Evolutionary conservation across 1,140 invertebrate species (phyloP).

Genomic region (Drosophila subobscura): DNA sequence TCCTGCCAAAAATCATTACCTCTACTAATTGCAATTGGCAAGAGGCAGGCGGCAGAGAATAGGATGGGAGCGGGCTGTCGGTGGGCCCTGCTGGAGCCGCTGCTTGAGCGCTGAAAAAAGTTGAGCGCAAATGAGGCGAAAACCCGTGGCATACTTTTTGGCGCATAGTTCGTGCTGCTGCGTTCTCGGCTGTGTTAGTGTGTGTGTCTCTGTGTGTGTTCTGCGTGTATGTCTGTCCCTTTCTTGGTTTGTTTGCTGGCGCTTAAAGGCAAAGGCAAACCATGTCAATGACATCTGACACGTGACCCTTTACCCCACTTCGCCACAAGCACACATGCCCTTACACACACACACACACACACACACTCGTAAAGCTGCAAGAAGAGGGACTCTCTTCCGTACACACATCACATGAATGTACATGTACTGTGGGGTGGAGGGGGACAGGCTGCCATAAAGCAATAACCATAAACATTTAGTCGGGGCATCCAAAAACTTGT

Average conservation of each 20-base stretch:
- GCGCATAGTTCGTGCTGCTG: slow-evolving; percentile 39
- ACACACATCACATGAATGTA: too few species aligned
- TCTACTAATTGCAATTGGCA: slow-evolving; percentile 63
- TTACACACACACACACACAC: slow-evolving; percentile 20
- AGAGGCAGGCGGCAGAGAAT: not conserved
- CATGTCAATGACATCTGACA: slow-evolving; percentile 82
- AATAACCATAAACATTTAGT: slow-evolving; percentile 79
- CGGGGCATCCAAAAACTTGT: slow-evolving; percentile 45
- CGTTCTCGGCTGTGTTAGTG: slow-evolving; percentile 4
- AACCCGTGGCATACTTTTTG: slow-evolving; percentile 73
- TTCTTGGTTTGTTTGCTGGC: slow-evolving; percentile 62
- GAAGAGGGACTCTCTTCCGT: slow-evolving; percentile 1
- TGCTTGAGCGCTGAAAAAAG: slow-evolving; percentile 16
- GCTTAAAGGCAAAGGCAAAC: slow-evolving; percentile 76
- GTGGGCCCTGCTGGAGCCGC: not conserved
- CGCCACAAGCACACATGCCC: slow-evolving; percentile 11
- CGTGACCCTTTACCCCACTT: slow-evolving; percentile 73
- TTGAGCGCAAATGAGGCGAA: slow-evolving; percentile 66
- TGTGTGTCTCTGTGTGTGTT: slow-evolving; percentile 17
- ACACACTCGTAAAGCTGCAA: slow-evolving; percentile 3
- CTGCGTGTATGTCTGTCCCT: slow-evolving; percentile 14
- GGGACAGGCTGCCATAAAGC: slow-evolving; percentile 54
- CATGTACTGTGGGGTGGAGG: too few species aligned
- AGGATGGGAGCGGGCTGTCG: not conserved
- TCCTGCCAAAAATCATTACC: slow-evolving; percentile 53